Evolutionary conservation across 2,888 invertebrate genomes (phyloP).

Genomic region (Brachycybe producta): DNA sequence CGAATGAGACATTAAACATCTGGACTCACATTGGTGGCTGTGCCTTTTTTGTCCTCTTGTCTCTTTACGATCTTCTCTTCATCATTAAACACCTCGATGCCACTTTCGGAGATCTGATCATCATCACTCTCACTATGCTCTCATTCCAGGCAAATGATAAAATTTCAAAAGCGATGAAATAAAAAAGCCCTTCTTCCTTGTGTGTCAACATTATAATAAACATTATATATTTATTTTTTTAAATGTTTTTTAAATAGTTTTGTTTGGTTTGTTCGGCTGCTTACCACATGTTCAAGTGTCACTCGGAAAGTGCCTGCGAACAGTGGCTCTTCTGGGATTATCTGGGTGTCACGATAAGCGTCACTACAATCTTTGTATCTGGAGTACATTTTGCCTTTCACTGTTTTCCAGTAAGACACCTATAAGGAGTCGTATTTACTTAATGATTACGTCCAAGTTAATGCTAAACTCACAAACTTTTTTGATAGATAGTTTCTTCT

Average conservation of each 20-base stretch:
- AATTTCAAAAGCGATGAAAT: slow-evolving; percentile 10
- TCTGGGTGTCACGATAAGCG: slow-evolving; percentile 80
- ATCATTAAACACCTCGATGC: slow-evolving; percentile 52
- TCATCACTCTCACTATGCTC: slow-evolving; percentile 65
- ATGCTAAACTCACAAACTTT: not conserved
- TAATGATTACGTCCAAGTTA: not conserved
- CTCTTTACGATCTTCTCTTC: slow-evolving; percentile 58
- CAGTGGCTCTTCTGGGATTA: slow-evolving; percentile 80
- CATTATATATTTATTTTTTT: slow-evolving; percentile 9
- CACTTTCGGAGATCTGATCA: slow-evolving; percentile 64
- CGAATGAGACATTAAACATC: slow-evolving; percentile 92
- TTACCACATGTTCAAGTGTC: slow-evolving; percentile 89
- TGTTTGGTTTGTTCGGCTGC: slow-evolving; percentile 85
- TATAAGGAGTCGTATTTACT: not conserved
- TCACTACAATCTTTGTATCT: slow-evolving; percentile 86
- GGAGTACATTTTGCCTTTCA: slow-evolving; percentile 95
- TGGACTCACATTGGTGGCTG: slow-evolving; percentile 72
- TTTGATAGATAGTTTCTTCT: not conserved
- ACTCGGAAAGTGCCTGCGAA: slow-evolving; percentile 71
- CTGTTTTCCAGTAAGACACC: slow-evolving; percentile 69
- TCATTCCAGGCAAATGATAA: slow-evolving; percentile 61
- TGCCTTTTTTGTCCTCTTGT: slow-evolving; percentile 59
- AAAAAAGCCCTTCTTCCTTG: slow-evolving; percentile 5
- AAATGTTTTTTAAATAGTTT: slow-evolving; percentile 48
- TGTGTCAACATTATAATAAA: too few species aligned